These are phyloP conservation scores for Myopa tessellatipennis DNA, from an alignment of 2,888 invertebrate species.

Conservation along the genomic window DNA sequence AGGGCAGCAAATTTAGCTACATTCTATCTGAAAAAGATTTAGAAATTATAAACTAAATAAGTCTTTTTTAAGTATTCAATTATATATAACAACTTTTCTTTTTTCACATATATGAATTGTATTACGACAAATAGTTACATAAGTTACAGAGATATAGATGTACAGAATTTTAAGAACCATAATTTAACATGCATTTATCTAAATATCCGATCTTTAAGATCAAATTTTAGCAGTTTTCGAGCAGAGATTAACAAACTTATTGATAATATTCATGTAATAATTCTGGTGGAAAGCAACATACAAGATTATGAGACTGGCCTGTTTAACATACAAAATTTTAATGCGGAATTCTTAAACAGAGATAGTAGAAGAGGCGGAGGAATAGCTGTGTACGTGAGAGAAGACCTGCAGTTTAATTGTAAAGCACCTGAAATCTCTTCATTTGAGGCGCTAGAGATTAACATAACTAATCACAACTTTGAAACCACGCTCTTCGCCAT, in stretches of 20 bases:
- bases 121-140: background rate
- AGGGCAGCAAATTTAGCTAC: background rate
- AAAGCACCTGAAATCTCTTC: background rate
- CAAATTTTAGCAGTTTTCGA: too few species aligned
- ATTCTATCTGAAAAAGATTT: background rate
- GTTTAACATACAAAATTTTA: background rate
- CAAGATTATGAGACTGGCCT: background rate
- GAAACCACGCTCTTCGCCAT: background rate
- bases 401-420: background rate
- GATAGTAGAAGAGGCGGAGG: background rate
- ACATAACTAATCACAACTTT: background rate
- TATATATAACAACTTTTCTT: background rate
- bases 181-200: background rate
- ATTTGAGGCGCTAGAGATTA: background rate
- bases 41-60: background rate
- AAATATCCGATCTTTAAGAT: background rate
- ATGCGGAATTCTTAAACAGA: background rate
- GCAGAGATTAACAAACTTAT: background rate
- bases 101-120: background rate
- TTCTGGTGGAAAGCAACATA: conserved; percentile 4
- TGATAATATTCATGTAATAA: background rate
- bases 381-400: conserved; percentile 6
- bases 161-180: background rate
- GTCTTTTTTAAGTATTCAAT: background rate
- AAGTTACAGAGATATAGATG: background rate